Evolutionary conservation across 2,888 invertebrate species (phyloP).

Genomic region (Drepana falcataria): DNA sequence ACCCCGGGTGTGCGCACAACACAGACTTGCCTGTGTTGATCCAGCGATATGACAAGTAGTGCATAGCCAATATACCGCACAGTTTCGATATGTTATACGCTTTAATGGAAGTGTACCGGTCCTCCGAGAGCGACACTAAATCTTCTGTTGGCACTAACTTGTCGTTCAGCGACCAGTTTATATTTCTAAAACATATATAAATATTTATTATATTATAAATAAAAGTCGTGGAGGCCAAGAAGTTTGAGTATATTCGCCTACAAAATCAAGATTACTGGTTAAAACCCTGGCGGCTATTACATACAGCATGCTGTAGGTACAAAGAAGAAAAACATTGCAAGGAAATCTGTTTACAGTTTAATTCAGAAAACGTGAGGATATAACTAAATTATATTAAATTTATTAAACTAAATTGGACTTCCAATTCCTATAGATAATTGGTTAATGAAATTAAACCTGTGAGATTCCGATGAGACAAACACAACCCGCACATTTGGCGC

Average conservation of each 20-base stretch:
- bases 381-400: too few species aligned
- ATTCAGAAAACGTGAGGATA: too few species aligned
- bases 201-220: too few species aligned
- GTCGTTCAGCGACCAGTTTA: constrained; percentile 44
- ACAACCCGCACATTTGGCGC: constrained; percentile 85
- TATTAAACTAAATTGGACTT: too few species aligned
- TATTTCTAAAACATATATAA: constrained; percentile 36
- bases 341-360: too few species aligned
- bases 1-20: constrained; percentile 93
- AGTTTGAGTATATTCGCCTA: too few species aligned
- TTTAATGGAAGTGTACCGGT: constrained; percentile 87
- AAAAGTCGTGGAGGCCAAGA: too few species aligned
- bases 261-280: too few species aligned
- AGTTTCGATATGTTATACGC: constrained; percentile 95
- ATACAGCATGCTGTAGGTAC: too few species aligned
- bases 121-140: constrained; percentile 83
- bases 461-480: constrained; percentile 92
- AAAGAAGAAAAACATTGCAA: too few species aligned
- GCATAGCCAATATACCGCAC: constrained; percentile 85
- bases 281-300: too few species aligned
- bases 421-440: too few species aligned
- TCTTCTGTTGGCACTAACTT: constrained; percentile 66
- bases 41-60: constrained; percentile 83
- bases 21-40: constrained; percentile 82
- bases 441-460: constrained; percentile 76